Percentiles rank a stretch among this genome's conserved stretches.
Conservation (phyloP, 2,113 vertebrate species). For the Tympanuchus pallidicinctus region DNA sequence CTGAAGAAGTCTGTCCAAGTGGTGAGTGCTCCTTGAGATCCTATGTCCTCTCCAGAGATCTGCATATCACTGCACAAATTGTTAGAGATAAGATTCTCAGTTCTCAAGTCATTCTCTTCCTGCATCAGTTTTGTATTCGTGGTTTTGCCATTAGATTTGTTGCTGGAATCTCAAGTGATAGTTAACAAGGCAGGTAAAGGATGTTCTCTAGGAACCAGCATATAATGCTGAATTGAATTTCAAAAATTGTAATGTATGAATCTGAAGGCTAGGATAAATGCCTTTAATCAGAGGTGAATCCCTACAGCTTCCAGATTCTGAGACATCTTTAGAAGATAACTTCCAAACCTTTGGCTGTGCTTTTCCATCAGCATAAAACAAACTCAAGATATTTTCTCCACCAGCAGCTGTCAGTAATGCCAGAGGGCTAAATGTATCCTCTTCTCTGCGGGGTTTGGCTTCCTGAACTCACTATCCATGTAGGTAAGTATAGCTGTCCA, state of each 20-base stretch:
- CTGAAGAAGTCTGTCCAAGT: background rate
- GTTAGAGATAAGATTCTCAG: background rate
- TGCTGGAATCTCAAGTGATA: background rate
- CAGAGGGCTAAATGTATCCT: background rate
- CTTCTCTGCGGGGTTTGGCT: background rate
- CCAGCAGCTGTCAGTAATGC: background rate
- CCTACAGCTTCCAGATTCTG: background rate
- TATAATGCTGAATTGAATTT: background rate
- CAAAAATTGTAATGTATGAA: background rate
- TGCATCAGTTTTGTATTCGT: background rate
- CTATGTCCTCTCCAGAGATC: background rate
- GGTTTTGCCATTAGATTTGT: background rate
- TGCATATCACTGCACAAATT: background rate
- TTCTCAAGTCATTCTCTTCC: background rate
- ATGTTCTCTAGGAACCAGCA: background rate
- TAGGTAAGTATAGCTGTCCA: background rate
- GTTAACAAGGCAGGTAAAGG: background rate
- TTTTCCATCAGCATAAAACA: background rate
- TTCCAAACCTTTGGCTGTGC: fast-evolving
- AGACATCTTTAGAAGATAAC: background rate
- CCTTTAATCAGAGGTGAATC: background rate
- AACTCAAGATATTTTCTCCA: background rate
- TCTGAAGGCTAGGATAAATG: background rate
- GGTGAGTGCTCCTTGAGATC: background rate
- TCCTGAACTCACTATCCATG: background rate